Base-by-base conservation (phyloP, 2,797 vertebrate species). In the Thalassophryne amazonica region DNA sequence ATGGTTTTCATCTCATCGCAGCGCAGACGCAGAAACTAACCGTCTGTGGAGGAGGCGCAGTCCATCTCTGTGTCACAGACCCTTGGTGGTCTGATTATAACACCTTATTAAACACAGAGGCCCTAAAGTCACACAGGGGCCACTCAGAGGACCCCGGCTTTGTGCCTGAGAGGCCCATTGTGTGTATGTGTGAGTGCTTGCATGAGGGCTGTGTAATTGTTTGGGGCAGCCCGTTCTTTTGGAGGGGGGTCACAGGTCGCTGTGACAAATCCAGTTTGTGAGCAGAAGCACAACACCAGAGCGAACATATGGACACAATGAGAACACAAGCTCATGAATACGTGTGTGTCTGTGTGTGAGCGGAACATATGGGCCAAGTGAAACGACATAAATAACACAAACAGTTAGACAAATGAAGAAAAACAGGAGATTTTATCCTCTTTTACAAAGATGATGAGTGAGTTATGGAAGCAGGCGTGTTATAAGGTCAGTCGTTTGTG, bases 261-360 rank as follows among this genome's bases (percentile, higher is more conserved):
- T 3, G 54, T 85, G 81, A 92, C 93, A 92, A 76, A 86, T 85
- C 83, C 89, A 91, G 77, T 93, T 91, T 92, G 90, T 66, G 79
- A 91, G 86, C 89, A 91, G 87, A 91, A 92, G 88, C 69, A 85
- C 74, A 73, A 83, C 89, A 91, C 89, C 86, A 90, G 85, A 70
- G 80, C 75, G 79, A 92, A 82, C 93, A 94, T 93, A 94, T 93
- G 93, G 93, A 76, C 81, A 86, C 86, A 89, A 89, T 91, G 88
- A 93, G 87, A 92, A 83, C 88, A 81, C 88, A 88, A 86, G 80
- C 78, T 88, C 76, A 88, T 92, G 88, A 92, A 91, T 91, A 84
- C 54, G 72, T 36, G 77, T 76, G 77, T 76, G 82, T 81, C 66
- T 81, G 74, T 71, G 66, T 17, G 29, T 49, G 27, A 82, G 70